Conservation (phyloP, 1,140 invertebrate species). For the Tigriopus japonicus region DNA sequence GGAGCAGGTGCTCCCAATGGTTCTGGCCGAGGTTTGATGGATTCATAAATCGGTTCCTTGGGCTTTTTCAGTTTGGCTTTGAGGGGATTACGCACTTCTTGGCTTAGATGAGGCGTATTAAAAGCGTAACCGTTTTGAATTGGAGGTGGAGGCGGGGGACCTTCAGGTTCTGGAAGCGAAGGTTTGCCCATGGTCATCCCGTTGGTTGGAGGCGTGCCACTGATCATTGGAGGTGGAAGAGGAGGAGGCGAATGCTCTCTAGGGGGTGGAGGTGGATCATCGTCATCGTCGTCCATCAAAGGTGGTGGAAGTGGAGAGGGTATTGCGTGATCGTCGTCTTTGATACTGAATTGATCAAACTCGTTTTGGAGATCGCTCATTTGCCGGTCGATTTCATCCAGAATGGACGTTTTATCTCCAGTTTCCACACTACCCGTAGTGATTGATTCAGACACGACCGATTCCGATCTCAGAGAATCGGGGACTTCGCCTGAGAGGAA, state of each 20-base stretch:
- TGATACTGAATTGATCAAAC: conserved; percentile 37
- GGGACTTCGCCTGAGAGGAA: conserved; percentile 49
- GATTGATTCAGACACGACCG: conserved; percentile 32
- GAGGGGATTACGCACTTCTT: neutral
- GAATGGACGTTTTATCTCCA: conserved; percentile 29
- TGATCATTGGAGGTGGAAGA: conserved; percentile 15
- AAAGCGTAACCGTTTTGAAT: conserved; percentile 20
- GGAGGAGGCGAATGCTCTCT: conserved; percentile 15
- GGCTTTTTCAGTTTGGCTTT: conserved; percentile 10
- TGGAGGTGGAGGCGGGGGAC: conserved; percentile 45
- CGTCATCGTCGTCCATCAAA: neutral
- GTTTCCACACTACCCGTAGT: conserved; percentile 26
- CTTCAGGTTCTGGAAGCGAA: conserved; percentile 50
- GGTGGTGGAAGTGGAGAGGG: too few species aligned
- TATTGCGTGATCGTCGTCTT: conserved; percentile 19
- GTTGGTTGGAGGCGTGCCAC: conserved; percentile 15
- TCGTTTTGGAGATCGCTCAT: conserved; percentile 63
- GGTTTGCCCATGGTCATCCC: conserved; percentile 22
- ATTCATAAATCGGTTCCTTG: conserved; percentile 62
- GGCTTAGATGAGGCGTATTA: neutral
- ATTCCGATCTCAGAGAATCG: neutral
- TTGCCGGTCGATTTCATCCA: conserved; percentile 62
- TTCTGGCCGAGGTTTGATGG: conserved; percentile 40
- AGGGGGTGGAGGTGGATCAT: conserved; percentile 12
- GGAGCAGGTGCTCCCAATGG: conserved; percentile 2